Base-by-base conservation (phyloP, 2,113 vertebrate species). In the Dasypus novemcinctus region DNA sequence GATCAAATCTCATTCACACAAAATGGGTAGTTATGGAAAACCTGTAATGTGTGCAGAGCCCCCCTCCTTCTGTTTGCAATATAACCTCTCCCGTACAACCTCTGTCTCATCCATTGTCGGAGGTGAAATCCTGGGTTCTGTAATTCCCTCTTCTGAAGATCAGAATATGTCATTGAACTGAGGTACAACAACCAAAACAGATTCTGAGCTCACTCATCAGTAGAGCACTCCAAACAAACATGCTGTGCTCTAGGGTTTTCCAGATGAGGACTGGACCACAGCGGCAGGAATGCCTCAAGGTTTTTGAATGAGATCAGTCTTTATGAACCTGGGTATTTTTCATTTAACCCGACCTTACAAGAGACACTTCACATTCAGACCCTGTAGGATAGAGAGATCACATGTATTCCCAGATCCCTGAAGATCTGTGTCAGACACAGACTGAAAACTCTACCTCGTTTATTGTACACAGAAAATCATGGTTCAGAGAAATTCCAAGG, bases 391-490 rank as follows among this genome's bases (percentile, higher is more conserved):
- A 23, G 46, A 94, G 52, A 4, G 29, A 78, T 25, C 15, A 79
- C 36, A 36, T 66, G 2, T 46, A 71, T 18, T 7, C 29, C 41
- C 27, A 46, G 49, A 8, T 31, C 29, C 17, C 6, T 75, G 41
- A 87, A 91, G 64, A 69, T 59, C 20, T 90, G 38, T 9, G 15
- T 87, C 17, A 86, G 33, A 74, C 10, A 74, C 10, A n/a, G n/a
- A 90, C 9, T 4, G 63, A 85, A 90, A 83, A 23, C 6, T 69
- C 57, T 23, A 81, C 52, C 23, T 7, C 23, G 4, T 97, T 97
- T 97, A 96, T 88, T 97, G 57, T 33, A 79, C 75, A 71, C 2
- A 78, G 17, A 75, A 93, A 85, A 25, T 69, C 25, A 88, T 23
- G 81, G 18, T 86, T 90, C 43, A 33, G n/a, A 72, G 66, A 93